Evolutionary conservation across 2,113 vertebrate genomes (phyloP), one percentile per base, ranked within the genome.

Genomic region (Aix galericulata): DNA sequence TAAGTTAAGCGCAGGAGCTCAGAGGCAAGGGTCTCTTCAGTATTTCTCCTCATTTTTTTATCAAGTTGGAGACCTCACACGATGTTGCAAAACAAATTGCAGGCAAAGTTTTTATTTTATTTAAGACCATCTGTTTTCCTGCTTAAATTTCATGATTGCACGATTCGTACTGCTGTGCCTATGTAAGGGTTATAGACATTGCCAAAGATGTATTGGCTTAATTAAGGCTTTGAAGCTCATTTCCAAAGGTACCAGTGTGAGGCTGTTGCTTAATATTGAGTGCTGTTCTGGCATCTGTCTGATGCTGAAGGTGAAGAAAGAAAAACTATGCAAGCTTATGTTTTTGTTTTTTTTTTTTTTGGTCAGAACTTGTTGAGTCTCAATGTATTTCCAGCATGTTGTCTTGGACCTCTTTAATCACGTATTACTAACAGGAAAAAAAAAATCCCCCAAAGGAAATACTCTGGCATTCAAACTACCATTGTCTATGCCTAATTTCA

Each of bases 51-150:
- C 48, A 16, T 29, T 66, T 9, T 76, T 66, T 71, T 62, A 74
- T 91, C 22, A 64, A 86, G 72, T 68, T 91, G 56, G 42, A 90
- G 88, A 91, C 68, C 72, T 95, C 5, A 2, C 16, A 34, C 38
- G 26, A n/a, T 83, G 80, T 86, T 90, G 42, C 60, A 93, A 95
- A 94, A 93, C 56, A 58, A 94, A 93, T 81, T 86, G 38, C 42
- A 75, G 4, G 2, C 16, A 6, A 56, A 81, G 76, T 75, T 86
- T 86, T 86, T 79, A 48, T 95, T 96, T 94, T 91, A 76, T 92
- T 94, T 86, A 90, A 88, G 69, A 86, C 93, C 86, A 92, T 95
- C 92, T 95, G 90, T 86, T 96, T 96, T 90, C 52, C 76, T 94
- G 52, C 38, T 94, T 90, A 64, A 53, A 56, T 91, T 90, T 90